These are phyloP conservation scores for Dissostichus mawsoni DNA, from an alignment of 2,113 vertebrate species.

Conservation along the genomic window DNA sequence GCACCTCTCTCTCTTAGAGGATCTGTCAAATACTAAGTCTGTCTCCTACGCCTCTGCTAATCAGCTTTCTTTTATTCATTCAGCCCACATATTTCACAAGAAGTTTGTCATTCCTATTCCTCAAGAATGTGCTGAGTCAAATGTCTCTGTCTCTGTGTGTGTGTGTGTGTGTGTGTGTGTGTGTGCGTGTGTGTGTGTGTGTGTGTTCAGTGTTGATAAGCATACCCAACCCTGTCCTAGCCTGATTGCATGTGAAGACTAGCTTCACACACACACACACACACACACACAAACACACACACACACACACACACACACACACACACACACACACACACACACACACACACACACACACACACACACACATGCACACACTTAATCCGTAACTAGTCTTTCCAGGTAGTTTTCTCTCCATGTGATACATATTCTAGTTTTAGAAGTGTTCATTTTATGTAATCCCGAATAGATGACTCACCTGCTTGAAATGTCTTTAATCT, in stretches of 20 bases:
- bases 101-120: constrained; percentile 58
- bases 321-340: neutral
- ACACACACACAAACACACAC: neutral
- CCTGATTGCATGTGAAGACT: constrained; percentile 36
- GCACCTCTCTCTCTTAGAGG: neutral
- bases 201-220: constrained; percentile 65
- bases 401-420: neutral
- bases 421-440: constrained; percentile 35
- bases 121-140: constrained; percentile 66
- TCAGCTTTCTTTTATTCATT: constrained; percentile 28
- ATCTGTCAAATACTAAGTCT: constrained; percentile 1
- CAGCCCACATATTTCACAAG: constrained; percentile 16
- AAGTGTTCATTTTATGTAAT: constrained; percentile 8
- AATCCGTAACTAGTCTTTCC: constrained; percentile 16
- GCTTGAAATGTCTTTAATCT: neutral
- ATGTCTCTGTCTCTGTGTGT: constrained; percentile 31
- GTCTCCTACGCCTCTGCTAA: constrained; percentile 16
- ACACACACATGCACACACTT: neutral
- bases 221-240: constrained; percentile 52
- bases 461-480: constrained; percentile 26
- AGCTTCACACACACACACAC: neutral
- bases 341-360: neutral
- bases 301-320: neutral
- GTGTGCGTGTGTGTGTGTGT: constrained; percentile 32
- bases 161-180: constrained; percentile 31